phyloP scores from a whole-genome alignment of 2,888 invertebrate species.

The Periphyllus acericola region DNA sequence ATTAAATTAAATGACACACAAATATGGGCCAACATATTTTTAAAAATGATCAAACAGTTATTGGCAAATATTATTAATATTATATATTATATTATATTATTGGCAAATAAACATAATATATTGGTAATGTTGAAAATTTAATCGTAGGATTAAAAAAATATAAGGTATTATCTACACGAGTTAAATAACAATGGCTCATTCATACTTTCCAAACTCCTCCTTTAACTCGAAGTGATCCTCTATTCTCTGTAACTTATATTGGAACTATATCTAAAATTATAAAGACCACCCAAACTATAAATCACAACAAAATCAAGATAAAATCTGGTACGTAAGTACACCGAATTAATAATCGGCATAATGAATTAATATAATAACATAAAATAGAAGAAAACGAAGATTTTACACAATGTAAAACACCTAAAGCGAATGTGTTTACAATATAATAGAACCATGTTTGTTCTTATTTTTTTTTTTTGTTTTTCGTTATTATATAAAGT shows the following conservation, averaged over 20 bases:
- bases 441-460: slow-evolving; percentile 33
- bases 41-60: too few relatives aligned
- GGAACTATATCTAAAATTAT: background rate
- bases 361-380: slow-evolving; percentile 48
- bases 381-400: slow-evolving; percentile 20
- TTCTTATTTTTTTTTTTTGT: slow-evolving; percentile 40
- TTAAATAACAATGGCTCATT: slow-evolving; percentile 28
- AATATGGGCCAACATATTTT: too few relatives aligned
- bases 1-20: too few relatives aligned
- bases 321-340: slow-evolving; percentile 36
- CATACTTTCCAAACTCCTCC: slow-evolving; percentile 41
- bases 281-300: slow-evolving; percentile 56
- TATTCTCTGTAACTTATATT: slow-evolving; percentile 28
- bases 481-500: slow-evolving; percentile 57
- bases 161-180: background rate
- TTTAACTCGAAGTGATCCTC: slow-evolving; percentile 9
- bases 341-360: slow-evolving; percentile 38
- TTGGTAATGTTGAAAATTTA: background rate
- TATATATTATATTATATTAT: background rate
- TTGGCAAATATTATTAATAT: too few relatives aligned
- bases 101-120: background rate
- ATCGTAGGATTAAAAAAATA: background rate
- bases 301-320: slow-evolving; percentile 45
- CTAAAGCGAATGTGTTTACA: slow-evolving; percentile 50
- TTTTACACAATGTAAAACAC: slow-evolving; percentile 56